Percentiles rank a stretch among this genome's conserved stretches.
Evolutionary conservation across 2,888 invertebrate genomes (phyloP).

Genomic region (Tolmerus cingulatus): DNA sequence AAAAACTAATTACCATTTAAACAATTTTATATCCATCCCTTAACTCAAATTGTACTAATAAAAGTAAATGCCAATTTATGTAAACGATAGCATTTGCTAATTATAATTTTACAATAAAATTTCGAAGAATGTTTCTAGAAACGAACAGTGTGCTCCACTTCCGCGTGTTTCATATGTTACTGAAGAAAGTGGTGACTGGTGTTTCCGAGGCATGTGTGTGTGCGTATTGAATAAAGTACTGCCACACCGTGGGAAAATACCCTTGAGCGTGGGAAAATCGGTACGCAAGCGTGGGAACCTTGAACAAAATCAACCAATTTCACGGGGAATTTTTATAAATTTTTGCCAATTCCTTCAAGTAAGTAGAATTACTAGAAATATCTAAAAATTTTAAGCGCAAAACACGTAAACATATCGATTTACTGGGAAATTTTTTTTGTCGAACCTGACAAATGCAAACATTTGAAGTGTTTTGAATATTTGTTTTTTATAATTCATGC

Average conservation of each 20-base stretch:
- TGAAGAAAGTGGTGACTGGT: background rate
- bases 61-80: background rate
- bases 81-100: background rate
- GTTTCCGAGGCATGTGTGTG: background rate
- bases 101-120: background rate
- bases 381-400: background rate
- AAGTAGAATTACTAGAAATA: background rate
- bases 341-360: background rate
- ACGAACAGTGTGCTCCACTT: slow-evolving; percentile 12
- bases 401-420: background rate
- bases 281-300: slow-evolving; percentile 53
- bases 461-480: background rate
- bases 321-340: background rate
- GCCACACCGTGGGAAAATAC: slow-evolving; percentile 57
- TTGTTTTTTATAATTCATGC: background rate
- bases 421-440: background rate
- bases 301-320: background rate
- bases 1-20: background rate
- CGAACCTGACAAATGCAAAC: background rate
- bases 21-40: background rate
- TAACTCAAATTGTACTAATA: background rate
- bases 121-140: slow-evolving; percentile 6
- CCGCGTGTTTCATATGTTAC: background rate
- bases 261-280: slow-evolving; percentile 58
- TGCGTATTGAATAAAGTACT: slow-evolving; percentile 34